Evolutionary conservation across 2,888 invertebrate genomes (phyloP).

Genomic region (Cantharis flavilabris): DNA sequence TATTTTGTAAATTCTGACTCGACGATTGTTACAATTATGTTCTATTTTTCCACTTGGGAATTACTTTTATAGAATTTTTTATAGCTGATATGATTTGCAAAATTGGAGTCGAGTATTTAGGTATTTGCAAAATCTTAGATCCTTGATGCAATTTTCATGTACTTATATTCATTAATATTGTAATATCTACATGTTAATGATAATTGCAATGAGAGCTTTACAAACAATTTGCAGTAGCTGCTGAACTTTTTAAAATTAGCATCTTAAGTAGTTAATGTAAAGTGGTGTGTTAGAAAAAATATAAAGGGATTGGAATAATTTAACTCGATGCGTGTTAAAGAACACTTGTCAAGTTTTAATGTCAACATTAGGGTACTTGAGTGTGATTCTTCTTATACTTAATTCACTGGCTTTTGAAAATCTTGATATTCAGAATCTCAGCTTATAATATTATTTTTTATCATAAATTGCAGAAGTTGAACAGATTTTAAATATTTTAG

Average conservation of each 20-base stretch:
- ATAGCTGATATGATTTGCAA: too few species aligned
- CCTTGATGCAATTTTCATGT: neutral
- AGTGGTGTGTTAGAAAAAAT: neutral
- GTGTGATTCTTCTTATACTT: slow-evolving; percentile 3
- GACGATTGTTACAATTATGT: too few species aligned
- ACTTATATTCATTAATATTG: neutral
- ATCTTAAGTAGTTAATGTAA: neutral
- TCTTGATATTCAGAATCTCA: neutral
- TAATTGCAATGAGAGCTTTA: neutral
- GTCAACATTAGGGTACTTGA: slow-evolving; percentile 14
- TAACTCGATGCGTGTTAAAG: slow-evolving; percentile 12
- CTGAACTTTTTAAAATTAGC: neutral
- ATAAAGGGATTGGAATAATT: slow-evolving; percentile 5
- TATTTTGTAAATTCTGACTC: too few species aligned
- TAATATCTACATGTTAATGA: neutral
- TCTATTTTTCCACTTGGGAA: too few species aligned
- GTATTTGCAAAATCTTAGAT: neutral
- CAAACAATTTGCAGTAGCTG: neutral
- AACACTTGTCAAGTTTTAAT: slow-evolving; percentile 15
- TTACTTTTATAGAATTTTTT: too few species aligned
- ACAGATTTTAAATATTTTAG: neutral
- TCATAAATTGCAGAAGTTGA: neutral
- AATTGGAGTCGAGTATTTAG: too few species aligned
- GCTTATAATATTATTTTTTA: neutral
- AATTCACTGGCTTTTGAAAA: neutral